Evolutionary conservation across 1,140 invertebrate species (phyloP), one percentile per base, ranked within the genome.

Genomic region (Drosophila lacteicornis): DNA sequence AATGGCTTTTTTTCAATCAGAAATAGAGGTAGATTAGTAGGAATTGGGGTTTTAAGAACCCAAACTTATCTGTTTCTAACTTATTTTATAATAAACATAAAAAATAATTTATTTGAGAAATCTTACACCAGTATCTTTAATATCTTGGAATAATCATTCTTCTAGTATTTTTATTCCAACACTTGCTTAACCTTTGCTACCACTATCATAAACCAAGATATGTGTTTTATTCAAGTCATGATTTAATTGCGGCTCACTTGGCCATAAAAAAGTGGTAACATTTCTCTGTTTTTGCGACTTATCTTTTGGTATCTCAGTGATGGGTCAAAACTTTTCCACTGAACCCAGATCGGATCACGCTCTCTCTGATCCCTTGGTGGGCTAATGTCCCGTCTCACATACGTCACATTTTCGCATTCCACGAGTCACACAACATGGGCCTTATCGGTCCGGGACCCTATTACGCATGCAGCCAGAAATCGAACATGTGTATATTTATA

Each of bases 271-370:
- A 13, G 3, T 13, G 13, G 22, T 7, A 1, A 59, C 27, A n/a
- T 38, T 43, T 49, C 3, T 40, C 7, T 25, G 22, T 66, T 49
- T 46, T 25, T 33, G 40, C 40, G 55, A 38, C 51, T 75, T 62
- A 51, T 42, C 36, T 61, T 12, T 15, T 47, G 45, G 60, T 63
- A 61, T 67, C 79, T 53, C 66, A 19, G 50, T 22, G 59, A 9
- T 67, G 51, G 42, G 65, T 50, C n/a, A 71, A 80, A 88, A 60
- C 65, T 84, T 88, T 70, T 88, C 80, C 80, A 84, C 43, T 78
- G 43, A n/a, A 36, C 43, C 33, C 49, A 27, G n/a, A 40, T 40
- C 46, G 15, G 36, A 49, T 42, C 56, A 46, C 43, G 53, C 49
- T 76, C 17, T 22, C 38, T 25, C 7, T 17, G 53, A 15, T 46